Conservation (phyloP, 2,888 invertebrate species). For the Ptychoptera albimana region DNA sequence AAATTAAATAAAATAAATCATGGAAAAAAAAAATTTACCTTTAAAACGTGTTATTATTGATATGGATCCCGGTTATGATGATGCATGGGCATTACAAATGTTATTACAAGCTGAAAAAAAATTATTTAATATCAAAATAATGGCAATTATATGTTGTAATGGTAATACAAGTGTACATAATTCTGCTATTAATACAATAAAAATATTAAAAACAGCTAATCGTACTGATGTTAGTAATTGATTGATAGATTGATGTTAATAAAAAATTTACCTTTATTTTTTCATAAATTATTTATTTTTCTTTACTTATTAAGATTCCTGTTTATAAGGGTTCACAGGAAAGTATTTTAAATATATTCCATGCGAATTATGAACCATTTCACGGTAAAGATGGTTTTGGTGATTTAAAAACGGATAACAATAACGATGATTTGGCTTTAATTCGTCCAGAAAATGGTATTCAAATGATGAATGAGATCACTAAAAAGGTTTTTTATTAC, state of each 20-base stretch:
- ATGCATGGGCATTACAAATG: constrained; percentile 43
- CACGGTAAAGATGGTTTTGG: constrained; percentile 59
- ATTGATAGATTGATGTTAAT: neutral
- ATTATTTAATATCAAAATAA: constrained; percentile 21
- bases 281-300: no score
- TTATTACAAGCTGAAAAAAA: constrained; percentile 31
- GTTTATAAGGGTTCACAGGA: constrained; percentile 40
- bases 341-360: no score
- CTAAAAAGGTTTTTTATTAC: constrained; percentile 31
- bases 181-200: constrained; percentile 50
- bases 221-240: constrained; percentile 41
- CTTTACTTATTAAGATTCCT: constrained; percentile 39
- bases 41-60: constrained; percentile 35
- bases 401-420: constrained; percentile 36
- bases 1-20: no score
- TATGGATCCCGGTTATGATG: constrained; percentile 48
- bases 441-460: constrained; percentile 41
- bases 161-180: constrained; percentile 59
- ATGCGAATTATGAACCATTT: constrained; percentile 11
- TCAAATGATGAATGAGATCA: constrained; percentile 39
- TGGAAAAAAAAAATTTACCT: neutral
- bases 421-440: constrained; percentile 29
- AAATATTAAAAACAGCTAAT: constrained; percentile 41
- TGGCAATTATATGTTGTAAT: constrained; percentile 56
- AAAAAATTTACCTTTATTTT: neutral